phyloP scores from a whole-genome alignment of 1,140 invertebrate species.

The Vanessa tameamea region DNA sequence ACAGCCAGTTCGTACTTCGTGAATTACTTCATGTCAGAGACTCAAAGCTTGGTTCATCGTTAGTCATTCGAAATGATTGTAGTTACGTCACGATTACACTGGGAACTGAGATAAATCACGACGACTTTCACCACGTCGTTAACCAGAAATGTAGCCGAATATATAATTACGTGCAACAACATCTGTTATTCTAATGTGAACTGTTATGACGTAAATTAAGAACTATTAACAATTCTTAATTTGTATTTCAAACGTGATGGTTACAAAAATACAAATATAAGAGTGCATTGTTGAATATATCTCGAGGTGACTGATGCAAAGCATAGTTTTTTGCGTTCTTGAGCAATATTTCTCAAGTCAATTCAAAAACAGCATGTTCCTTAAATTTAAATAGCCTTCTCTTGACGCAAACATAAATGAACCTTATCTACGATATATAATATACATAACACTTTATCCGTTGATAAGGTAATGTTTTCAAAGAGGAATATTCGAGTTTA shows the following conservation, averaged over 20 bases:
- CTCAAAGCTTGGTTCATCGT: conserved; percentile 31
- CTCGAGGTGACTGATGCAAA: background rate
- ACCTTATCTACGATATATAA: background rate
- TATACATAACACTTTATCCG: conserved; percentile 7
- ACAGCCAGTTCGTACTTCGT: conserved; percentile 29
- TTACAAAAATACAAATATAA: background rate
- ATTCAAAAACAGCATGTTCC: no score
- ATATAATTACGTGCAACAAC: conserved; percentile 36
- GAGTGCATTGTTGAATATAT: background rate
- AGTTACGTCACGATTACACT: conserved; percentile 42
- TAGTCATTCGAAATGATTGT: conserved; percentile 33
- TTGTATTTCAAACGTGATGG: background rate
- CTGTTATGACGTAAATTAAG: conserved; percentile 27
- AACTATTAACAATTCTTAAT: conserved; percentile 25
- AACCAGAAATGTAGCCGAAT: conserved; percentile 37
- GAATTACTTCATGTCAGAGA: conserved; percentile 35
- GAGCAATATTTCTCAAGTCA: no score
- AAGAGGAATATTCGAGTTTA: conserved; percentile 20
- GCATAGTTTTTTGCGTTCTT: background rate
- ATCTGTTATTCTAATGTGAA: conserved; percentile 32
- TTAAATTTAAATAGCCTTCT: no score
- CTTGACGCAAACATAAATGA: background rate
- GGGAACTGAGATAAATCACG: conserved; percentile 42
- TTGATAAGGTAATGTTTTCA: conserved; percentile 26
- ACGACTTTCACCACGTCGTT: conserved; percentile 45